Percentiles rank a stretch among this genome's conserved stretches.
Conservation (phyloP, 2,113 vertebrate species). For the Phylloscopus trochilus region DNA sequence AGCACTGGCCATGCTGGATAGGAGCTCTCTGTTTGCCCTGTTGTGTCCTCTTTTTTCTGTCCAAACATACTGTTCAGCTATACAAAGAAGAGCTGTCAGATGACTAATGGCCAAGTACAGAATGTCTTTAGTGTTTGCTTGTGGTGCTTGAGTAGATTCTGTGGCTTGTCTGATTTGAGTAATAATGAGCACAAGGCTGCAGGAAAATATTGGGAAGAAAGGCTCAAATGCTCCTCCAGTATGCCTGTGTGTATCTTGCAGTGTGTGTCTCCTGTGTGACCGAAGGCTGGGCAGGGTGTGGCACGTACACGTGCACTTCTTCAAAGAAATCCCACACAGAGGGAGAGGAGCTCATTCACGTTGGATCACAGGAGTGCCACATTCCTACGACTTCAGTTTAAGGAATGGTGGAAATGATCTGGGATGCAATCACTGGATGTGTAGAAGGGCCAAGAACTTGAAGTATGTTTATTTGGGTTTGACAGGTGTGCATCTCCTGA, state of each 20-base stretch:
- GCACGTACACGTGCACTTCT: accelerated
- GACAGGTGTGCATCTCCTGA: neutral
- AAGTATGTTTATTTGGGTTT: neutral
- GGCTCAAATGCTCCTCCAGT: neutral
- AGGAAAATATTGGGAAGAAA: neutral
- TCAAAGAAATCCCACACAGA: accelerated
- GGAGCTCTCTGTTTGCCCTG: neutral
- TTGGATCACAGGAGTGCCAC: neutral
- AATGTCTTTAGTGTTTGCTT: neutral
- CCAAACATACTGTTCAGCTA: neutral
- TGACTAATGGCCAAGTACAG: neutral
- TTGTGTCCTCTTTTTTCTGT: neutral
- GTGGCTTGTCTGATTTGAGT: neutral
- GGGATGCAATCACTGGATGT: neutral
- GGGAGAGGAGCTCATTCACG: neutral
- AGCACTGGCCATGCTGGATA: accelerated
- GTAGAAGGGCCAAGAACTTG: neutral
- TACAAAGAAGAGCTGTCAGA: neutral
- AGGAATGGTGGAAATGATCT: neutral
- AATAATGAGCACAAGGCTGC: neutral
- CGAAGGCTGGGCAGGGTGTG: neutral
- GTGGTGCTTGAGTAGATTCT: neutral
- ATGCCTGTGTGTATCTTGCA: neutral
- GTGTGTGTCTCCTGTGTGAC: neutral
- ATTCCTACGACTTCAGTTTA: neutral